phyloP scores from a whole-genome alignment of 2,113 vertebrate genomes.

The Etheostoma cragini region DNA sequence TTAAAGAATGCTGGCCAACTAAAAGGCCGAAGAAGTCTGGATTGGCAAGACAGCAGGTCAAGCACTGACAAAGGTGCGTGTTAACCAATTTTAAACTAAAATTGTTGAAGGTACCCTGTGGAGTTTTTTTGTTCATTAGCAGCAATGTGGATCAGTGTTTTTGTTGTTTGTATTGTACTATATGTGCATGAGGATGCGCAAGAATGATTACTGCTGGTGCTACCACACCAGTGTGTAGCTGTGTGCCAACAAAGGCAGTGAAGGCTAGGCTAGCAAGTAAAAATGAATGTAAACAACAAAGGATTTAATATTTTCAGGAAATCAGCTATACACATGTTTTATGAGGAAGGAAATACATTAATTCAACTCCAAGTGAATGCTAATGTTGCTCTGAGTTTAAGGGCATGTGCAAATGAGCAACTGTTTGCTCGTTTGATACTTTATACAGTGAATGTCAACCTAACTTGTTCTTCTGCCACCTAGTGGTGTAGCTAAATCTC shows the following conservation, averaged over 20 bases:
- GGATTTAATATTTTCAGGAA: background rate
- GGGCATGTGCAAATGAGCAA: background rate
- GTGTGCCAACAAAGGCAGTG: background rate
- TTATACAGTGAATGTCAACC: background rate
- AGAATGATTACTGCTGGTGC: background rate
- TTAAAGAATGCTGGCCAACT: slow-evolving; percentile 63
- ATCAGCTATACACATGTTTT: too few relatives aligned
- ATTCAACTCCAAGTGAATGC: background rate
- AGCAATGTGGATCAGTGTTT: background rate
- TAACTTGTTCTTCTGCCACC: background rate
- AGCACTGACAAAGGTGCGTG: slow-evolving; percentile 68
- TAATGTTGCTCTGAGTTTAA: background rate
- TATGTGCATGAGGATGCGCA: background rate
- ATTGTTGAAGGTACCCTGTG: background rate
- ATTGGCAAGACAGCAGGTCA: slow-evolving; percentile 70
- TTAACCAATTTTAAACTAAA: background rate
- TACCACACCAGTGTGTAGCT: background rate
- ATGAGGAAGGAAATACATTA: too few relatives aligned
- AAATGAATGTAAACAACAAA: background rate
- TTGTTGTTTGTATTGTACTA: background rate
- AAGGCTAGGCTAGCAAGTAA: background rate
- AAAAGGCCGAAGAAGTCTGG: slow-evolving; percentile 54
- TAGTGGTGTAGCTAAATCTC: background rate
- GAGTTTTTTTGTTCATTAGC: background rate
- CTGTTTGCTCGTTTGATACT: background rate